phyloP scores from a whole-genome alignment of 2,888 invertebrate species.

The Bruchidius siliquastri region DNA sequence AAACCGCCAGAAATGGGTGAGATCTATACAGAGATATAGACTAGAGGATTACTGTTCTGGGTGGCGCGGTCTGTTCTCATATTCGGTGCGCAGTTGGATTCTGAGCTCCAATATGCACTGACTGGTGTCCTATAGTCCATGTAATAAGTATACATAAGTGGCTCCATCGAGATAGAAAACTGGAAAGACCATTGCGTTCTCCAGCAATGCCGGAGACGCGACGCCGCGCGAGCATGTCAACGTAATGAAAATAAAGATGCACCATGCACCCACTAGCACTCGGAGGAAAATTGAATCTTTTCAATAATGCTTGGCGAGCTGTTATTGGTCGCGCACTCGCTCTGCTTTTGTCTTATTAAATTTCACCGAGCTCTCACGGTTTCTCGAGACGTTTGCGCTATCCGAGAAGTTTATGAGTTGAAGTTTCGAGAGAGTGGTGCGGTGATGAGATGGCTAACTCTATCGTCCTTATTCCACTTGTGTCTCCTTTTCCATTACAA shows the following conservation, averaged over 20 bases:
- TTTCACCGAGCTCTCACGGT: neutral
- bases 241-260: neutral
- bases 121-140: too few species aligned
- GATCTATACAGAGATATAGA: too few species aligned
- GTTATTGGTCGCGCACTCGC: neutral
- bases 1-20: too few species aligned
- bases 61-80: too few species aligned
- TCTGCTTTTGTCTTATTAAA: neutral
- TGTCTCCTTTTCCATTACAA: neutral
- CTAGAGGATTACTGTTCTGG: too few species aligned
- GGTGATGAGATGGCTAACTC: neutral
- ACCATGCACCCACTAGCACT: neutral
- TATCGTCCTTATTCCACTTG: neutral
- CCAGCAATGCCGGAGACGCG: neutral
- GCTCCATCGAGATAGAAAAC: neutral
- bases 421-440: neutral
- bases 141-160: neutral
- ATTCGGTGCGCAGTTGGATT: too few species aligned
- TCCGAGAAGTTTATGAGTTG: neutral
- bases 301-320: neutral
- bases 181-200: neutral
- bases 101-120: too few species aligned
- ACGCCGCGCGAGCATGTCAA: neutral
- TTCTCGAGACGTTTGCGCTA: neutral
- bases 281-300: neutral